Conservation (phyloP, 2,888 invertebrate species). For the Megalurothrips usitatus region DNA sequence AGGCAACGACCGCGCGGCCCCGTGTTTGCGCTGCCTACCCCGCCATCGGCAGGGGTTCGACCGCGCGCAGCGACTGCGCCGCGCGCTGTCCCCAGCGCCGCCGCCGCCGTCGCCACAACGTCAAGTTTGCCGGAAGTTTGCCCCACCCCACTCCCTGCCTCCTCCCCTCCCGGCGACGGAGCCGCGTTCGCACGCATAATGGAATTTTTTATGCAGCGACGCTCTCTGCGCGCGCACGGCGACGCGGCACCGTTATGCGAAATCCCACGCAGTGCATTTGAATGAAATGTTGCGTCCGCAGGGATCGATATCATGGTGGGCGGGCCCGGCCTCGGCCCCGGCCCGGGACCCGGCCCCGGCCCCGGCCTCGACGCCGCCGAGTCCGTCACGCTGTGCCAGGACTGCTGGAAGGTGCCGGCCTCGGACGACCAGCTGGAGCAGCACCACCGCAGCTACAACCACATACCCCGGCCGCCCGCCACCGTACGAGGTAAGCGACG, state of each 20-base stretch:
- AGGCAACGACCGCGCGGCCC: no score
- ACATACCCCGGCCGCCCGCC: neutral
- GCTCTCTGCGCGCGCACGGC: neutral
- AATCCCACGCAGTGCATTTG: neutral
- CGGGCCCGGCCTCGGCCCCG: neutral
- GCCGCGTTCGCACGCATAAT: neutral
- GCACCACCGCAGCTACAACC: conserved; percentile 1
- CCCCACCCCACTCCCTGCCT: no score
- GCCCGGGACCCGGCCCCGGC: neutral
- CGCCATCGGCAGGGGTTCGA: no score
- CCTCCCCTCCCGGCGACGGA: no score
- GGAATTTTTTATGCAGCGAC: conserved; percentile 5
- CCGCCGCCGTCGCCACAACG: no score
- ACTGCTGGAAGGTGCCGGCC: conserved; percentile 19
- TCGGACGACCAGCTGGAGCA: conserved; percentile 5
- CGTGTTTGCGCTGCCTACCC: no score
- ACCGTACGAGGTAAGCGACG: neutral
- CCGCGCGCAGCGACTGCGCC: no score
- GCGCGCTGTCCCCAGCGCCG: no score
- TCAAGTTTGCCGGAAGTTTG: no score
- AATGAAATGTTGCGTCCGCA: neutral
- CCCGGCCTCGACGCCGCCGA: neutral
- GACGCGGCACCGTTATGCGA: neutral
- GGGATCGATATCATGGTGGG: conserved; percentile 21
- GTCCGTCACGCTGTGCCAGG: conserved; percentile 6